A percentile compares a stretch with the other conserved stretches of the same genome.
These are phyloP conservation scores for Penaeus chinensis DNA, from an alignment of 1,140 invertebrate genomes.

Conservation along the genomic window DNA sequence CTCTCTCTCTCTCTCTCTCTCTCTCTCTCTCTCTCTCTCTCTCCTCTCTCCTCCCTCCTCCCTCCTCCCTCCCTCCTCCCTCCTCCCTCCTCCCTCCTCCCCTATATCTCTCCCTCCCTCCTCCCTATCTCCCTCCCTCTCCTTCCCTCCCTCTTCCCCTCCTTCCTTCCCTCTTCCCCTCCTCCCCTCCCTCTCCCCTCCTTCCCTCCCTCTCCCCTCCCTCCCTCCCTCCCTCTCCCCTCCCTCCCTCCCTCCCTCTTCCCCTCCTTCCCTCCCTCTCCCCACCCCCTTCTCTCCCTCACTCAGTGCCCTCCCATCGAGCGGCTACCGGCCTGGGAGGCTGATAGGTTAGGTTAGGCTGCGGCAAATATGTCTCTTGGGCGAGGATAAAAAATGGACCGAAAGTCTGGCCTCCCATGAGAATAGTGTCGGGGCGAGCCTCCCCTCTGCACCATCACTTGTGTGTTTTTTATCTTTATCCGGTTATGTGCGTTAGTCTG, in stretches of 20 bases:
- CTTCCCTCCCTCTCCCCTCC: neutral
- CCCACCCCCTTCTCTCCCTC: neutral
- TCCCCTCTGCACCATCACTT: neutral
- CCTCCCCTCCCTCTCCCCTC: neutral
- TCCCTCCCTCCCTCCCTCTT: too few species aligned
- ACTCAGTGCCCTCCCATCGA: neutral
- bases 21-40: neutral
- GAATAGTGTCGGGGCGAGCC: neutral
- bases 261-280: neutral
- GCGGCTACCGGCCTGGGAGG: too few species aligned
- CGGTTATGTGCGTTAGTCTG: too few species aligned
- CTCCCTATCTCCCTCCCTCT: too few species aligned
- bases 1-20: neutral
- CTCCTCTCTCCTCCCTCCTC: neutral
- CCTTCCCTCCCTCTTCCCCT: neutral
- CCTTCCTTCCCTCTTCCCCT: neutral
- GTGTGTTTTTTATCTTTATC: too few species aligned
- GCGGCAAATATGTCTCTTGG: constrained; percentile 17
- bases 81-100: neutral
- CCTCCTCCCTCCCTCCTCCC: neutral
- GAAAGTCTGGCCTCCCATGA: neutral
- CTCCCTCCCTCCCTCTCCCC: too few species aligned
- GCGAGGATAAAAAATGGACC: constrained; percentile 1
- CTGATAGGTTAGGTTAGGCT: constrained; percentile 10
- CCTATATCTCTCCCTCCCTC: too few species aligned